These are phyloP conservation scores for Lycocorax pyrrhopterus DNA, from an alignment of 2,113 vertebrate species.

Conservation along the genomic window DNA sequence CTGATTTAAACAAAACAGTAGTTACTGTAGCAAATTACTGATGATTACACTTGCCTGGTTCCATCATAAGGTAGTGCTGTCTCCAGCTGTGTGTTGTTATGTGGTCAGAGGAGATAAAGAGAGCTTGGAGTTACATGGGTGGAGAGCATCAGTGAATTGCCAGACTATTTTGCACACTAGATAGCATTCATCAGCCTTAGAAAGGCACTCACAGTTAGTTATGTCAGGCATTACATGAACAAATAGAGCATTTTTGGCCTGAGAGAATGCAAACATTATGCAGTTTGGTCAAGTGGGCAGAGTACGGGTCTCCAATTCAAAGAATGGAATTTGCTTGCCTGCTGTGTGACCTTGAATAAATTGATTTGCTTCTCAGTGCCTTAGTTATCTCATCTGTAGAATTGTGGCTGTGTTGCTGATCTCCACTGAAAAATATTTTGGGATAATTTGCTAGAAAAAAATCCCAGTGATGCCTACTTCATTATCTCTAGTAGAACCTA, in stretches of 20 bases:
- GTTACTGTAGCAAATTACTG: not conserved
- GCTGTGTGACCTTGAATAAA: not conserved
- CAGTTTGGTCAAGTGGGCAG: constrained; percentile 17
- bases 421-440: not conserved
- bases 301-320: not conserved
- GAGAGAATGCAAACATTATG: constrained; percentile 40
- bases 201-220: not conserved
- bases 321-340: not conserved
- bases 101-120: not conserved
- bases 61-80: not conserved
- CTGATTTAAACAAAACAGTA: not conserved
- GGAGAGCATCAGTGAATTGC: not conserved
- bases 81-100: not conserved
- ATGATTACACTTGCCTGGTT: not conserved
- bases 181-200: not conserved
- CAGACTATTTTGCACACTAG: not conserved
- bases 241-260: constrained; percentile 13
- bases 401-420: not conserved
- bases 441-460: not conserved
- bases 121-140: not conserved
- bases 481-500: not conserved
- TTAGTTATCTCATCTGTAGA: not conserved
- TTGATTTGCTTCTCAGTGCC: not conserved
- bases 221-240: not conserved
- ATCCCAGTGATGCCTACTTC: not conserved